Evolutionary conservation across 2,888 invertebrate species (phyloP), one percentile per base, ranked within the genome.

Genomic region (Fragum whitleyi): DNA sequence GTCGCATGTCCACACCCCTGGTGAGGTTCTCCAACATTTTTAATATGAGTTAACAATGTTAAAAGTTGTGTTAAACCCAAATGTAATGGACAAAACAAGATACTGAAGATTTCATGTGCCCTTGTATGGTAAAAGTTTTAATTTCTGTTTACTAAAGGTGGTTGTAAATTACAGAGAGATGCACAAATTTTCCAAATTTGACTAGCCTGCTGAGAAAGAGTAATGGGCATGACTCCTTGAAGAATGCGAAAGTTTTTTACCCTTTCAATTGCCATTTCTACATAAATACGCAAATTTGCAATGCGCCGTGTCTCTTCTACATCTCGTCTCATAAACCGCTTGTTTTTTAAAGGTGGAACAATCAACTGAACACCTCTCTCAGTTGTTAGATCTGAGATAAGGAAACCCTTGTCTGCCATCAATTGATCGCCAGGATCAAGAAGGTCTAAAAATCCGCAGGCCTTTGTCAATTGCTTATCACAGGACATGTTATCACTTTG

Each of bases 361-460:
- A 80, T 80, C 1, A 74, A 28, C 5, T 65, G 32, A 14, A 79
- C 42, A 0, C 72, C 70, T 57, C 19, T 39, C n/a, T 76, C 68
- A 23, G 72, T 67, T 21, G 79, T 70, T n/a, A 81, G 23, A 57
- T 85, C 82, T 0, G 70, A 26, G 14, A 85, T 81, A 26, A 71
- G n/a, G 72, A 87, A 86, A 2, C 83, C 85, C 28, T 79, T 86
- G 47, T 87, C 86, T 1, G 80, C 85, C 84, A 71, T 71, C 0
- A 87, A 74, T 23, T 57, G 65, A 55, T 87, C 86, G 16, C 84
- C 85, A 42, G 32, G 6, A 36, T 87, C 83, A 65, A 73, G 69
- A n/a, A 84, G 59, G 21, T 82, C 78, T 11, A 84, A 26, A 26
- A 87, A 2, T 2, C 86, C 82, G 69, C 26, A n/a, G n/a, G n/a